Percentiles rank a stretch among this genome's conserved stretches.
Conservation (phyloP, 2,888 invertebrate species). For the Marasmarcha lunaedactyla region DNA sequence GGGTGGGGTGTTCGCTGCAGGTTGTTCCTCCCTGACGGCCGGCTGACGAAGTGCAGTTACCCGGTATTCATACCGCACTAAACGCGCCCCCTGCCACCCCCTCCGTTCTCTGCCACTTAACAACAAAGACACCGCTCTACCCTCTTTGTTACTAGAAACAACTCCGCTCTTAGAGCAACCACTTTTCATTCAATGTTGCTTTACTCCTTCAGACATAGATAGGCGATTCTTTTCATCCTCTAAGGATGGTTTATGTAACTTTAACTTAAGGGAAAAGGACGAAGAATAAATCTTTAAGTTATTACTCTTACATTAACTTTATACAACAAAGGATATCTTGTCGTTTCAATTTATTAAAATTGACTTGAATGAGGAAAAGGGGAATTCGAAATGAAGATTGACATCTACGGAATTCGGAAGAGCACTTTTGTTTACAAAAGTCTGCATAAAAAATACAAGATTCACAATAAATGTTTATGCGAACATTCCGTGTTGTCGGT, state of each 20-base stretch:
- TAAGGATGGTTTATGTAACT: not conserved
- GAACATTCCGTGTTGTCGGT: too few species aligned
- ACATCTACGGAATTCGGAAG: not conserved
- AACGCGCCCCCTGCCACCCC: conserved; percentile 43
- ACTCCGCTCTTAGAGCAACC: conserved; percentile 44
- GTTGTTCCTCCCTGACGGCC: conserved; percentile 60
- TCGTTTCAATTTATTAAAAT: not conserved
- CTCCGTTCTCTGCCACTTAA: conserved; percentile 49
- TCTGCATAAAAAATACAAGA: too few species aligned
- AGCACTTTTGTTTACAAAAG: too few species aligned
- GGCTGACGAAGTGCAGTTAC: conserved; percentile 66
- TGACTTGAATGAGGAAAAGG: not conserved
- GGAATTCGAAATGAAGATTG: not conserved
- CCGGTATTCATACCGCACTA: conserved; percentile 59
- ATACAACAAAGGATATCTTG: not conserved
- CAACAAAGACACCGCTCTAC: conserved; percentile 65
- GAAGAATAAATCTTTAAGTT: not conserved
- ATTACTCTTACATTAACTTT: not conserved
- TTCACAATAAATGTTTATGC: too few species aligned
- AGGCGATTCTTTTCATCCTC: conserved; percentile 25
- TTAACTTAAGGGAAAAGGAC: not conserved
- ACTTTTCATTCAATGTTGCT: conserved; percentile 46
- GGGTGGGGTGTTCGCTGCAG: conserved; percentile 25
- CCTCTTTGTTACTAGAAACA: conserved; percentile 65
- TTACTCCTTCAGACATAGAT: conserved; percentile 36